phyloP scores from a whole-genome alignment of 2,797 vertebrate genomes.

The Centroberyx gerrardi region DNA sequence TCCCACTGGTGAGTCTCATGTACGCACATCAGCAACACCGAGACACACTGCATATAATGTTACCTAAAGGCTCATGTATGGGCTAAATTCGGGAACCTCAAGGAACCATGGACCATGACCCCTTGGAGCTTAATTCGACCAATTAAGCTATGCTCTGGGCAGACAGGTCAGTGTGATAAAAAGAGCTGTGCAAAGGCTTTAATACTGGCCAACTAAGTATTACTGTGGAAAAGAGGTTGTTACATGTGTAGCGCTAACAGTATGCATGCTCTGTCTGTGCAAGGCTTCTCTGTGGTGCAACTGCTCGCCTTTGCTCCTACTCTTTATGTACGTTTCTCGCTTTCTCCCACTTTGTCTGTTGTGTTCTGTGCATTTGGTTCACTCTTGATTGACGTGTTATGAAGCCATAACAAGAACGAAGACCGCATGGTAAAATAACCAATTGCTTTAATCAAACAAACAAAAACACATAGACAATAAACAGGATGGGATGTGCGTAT shows the following conservation, averaged over 20 bases:
- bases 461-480: neutral
- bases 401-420: neutral
- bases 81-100: neutral
- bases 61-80: neutral
- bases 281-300: neutral
- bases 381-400: neutral
- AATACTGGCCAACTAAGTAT: neutral
- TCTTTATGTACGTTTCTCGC: constrained; percentile 30
- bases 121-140: neutral
- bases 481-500: neutral
- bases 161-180: neutral
- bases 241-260: neutral
- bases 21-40: constrained; percentile 38
- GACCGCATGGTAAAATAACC: neutral
- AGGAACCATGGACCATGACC: neutral
- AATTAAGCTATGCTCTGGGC: neutral
- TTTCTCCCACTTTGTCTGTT: constrained; percentile 27
- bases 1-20: constrained; percentile 91
- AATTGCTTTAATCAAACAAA: neutral
- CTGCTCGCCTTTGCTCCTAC: neutral
- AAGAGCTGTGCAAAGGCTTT: neutral
- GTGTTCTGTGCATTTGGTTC: constrained; percentile 20
- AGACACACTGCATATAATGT: neutral
- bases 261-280: constrained; percentile 23
- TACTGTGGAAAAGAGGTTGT: neutral